Evolutionary conservation across 92 coral and sea anemone genomes (phyloP).

Genomic region (Plumapathes pennacea): DNA sequence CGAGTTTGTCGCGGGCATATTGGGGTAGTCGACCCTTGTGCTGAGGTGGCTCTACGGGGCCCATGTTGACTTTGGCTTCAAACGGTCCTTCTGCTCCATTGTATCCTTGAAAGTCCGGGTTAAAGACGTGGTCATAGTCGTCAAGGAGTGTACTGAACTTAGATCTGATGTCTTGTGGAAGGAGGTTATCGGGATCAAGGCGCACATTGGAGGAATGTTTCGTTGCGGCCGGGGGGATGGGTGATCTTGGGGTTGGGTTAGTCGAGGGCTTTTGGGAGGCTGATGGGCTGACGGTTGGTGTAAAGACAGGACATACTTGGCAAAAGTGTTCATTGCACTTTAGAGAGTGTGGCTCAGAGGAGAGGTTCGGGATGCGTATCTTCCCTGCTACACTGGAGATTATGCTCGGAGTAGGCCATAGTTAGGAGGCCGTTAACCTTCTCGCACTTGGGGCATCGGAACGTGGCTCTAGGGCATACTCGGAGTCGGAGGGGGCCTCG

Average conservation of each 20-base stretch:
- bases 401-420: constrained; percentile 26
- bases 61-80: constrained; percentile 67
- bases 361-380: constrained; percentile 55
- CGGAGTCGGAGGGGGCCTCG: constrained; percentile 34
- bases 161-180: constrained; percentile 5
- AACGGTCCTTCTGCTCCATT: constrained; percentile 66
- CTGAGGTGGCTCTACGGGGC: constrained; percentile 60
- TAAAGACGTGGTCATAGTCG: constrained; percentile 18
- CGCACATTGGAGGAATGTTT: constrained; percentile 21
- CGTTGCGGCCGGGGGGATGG: background rate
- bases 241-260: background rate
- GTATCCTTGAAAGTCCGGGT: constrained; percentile 62
- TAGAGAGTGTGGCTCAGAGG: constrained; percentile 44
- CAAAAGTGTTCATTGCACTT: constrained; percentile 32
- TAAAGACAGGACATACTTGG: constrained; percentile 2
- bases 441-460: constrained; percentile 30
- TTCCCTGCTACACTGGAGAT: constrained; percentile 42
- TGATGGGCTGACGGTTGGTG: background rate
- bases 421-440: constrained; percentile 20
- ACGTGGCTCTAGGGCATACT: constrained; percentile 51
- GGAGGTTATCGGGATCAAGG: constrained; percentile 12
- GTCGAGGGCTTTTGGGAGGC: background rate
- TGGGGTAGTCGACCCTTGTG: constrained; percentile 10
- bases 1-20: constrained; percentile 4
- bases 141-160: constrained; percentile 12